These are phyloP conservation scores for Etheostoma nigrum DNA, from an alignment of 2,797 vertebrate species.

Conservation along the genomic window DNA sequence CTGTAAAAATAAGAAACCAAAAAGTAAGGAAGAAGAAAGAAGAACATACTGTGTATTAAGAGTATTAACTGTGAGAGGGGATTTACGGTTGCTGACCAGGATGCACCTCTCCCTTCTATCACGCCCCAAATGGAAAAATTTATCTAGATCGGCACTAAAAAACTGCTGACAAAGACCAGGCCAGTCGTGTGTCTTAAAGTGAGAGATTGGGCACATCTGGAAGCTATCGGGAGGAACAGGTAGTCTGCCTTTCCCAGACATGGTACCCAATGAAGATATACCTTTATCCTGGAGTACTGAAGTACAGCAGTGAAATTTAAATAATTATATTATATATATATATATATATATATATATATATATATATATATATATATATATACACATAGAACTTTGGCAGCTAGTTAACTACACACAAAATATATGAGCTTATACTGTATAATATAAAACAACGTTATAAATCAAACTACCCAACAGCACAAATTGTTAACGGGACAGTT, in stretches of 20 bases:
- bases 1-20: conserved; percentile 12
- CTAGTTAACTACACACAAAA: no score
- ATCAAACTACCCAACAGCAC: no score
- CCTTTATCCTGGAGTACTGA: not conserved
- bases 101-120: conserved; percentile 28
- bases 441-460: no score
- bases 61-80: not conserved
- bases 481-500: no score
- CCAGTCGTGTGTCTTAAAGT: conserved; percentile 36
- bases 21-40: not conserved
- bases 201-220: conserved; percentile 63
- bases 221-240: conserved; percentile 56
- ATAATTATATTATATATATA: not conserved
- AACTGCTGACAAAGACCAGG: conserved; percentile 53
- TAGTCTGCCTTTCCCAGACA: conserved; percentile 42
- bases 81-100: conserved; percentile 28
- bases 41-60: not conserved
- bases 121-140: conserved; percentile 17
- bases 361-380: no score
- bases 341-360: no score
- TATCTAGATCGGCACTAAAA: conserved; percentile 25
- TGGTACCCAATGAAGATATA: conserved; percentile 1
- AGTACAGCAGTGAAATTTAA: conserved; percentile 6
- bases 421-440: no score
- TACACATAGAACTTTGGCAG: no score